Evolutionary conservation across 53 echinoderm and acorn worm genomes (phyloP), one percentile per base, ranked within the genome.

Genomic region (Crossaster papposus): DNA sequence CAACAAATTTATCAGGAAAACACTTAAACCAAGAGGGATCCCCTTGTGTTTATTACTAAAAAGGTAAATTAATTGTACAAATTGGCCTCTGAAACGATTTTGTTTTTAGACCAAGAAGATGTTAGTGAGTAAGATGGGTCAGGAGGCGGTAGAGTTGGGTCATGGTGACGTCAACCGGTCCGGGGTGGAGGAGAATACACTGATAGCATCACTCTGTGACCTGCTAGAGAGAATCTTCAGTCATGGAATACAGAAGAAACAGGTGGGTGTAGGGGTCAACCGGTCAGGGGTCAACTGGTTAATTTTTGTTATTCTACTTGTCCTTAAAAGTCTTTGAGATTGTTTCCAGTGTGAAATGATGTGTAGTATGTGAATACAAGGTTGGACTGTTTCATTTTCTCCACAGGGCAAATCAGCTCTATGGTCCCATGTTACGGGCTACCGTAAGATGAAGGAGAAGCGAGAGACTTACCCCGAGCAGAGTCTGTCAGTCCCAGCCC

Each of bases 111-210:
- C 98, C 28, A 97, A 97, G 93, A 96, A 95, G 90, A 95, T 97
- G 95, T 82, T 97, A 54, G 97, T 97, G 54, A 93, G 93, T 62
- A 97, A 97, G 96, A 97, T 97, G 97, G 97, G 97, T 51, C 97
- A 97, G 88, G 97, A 97, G 62, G 97, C 97, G 1, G 96, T 97
- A 33, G 97, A 97, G 82, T 82, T 97, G 30, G 97, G 97, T 55
- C 97, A 97, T 34, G 97, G 97, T 50, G 97, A 97, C 68, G 94
- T 97, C 89, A 96, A 97, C 38, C 79, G 95, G 3, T 92, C 94
- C 0, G 97, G 97, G 0, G 97, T 97, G 30, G 97, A 97, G 68
- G 97, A 97, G 90, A 97, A 97, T 80, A 97, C 97, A 6, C 92
- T 97, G 29, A 97, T 97, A 22, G 97, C 97, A 32, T 94, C 94